These are phyloP conservation scores for Oncorhynchus clarkii DNA, from an alignment of 2,113 vertebrate genomes.

Conservation along the genomic window DNA sequence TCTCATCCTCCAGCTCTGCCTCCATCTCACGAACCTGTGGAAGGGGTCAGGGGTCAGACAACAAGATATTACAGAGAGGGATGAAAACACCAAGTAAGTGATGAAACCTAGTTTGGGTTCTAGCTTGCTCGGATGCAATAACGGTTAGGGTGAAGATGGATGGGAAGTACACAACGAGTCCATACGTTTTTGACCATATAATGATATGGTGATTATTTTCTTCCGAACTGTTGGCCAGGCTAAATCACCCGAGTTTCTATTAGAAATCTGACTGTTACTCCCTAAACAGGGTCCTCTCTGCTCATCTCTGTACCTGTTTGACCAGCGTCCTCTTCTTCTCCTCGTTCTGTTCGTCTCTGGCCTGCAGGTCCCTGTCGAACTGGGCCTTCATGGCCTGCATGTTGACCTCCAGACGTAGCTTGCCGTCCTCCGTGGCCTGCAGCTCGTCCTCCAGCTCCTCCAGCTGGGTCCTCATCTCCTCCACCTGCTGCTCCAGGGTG, in stretches of 20 bases:
- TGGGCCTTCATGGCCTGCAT: conserved; percentile 99
- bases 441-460: conserved; percentile 97
- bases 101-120: too few species aligned
- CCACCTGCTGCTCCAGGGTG: conserved; percentile 93
- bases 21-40: conserved; percentile 92
- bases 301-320: conserved; percentile 80
- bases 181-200: too few species aligned
- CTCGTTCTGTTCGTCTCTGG: conserved; percentile 91
- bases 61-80: background rate
- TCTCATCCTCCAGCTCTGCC: conserved; percentile 93
- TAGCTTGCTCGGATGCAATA: too few species aligned
- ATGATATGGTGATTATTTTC: too few species aligned
- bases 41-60: background rate
- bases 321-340: conserved; percentile 93
- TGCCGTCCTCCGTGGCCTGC: conserved; percentile 95
- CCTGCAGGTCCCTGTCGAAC: conserved; percentile 90
- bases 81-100: too few species aligned
- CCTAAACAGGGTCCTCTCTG: too few species aligned
- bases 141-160: too few species aligned
- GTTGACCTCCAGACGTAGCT: conserved; percentile 95
- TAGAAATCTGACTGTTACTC: background rate
- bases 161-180: too few species aligned
- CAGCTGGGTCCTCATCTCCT: conserved; percentile 95
- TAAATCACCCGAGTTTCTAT: too few species aligned
- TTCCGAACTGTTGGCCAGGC: too few species aligned